Evolutionary conservation across 2,797 vertebrate species (phyloP), one percentile per base, ranked within the genome.

Genomic region (Chelidonichthys spinosus): DNA sequence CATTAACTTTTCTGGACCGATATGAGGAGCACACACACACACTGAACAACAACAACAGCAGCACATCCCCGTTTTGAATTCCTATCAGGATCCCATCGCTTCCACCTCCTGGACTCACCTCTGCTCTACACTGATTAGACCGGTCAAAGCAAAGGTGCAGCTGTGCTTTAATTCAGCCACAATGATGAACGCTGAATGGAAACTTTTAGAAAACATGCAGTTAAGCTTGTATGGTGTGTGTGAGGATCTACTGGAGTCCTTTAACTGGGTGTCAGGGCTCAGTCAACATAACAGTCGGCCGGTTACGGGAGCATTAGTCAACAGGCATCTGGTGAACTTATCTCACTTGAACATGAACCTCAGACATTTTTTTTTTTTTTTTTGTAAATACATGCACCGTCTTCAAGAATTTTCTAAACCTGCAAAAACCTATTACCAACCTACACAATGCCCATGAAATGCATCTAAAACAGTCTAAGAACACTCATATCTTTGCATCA

Each of bases 21-120:
- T 74, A 33, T 44, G 37, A 85, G 78, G 80, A 78, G 85, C 81
- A 84, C 54, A 77, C 36, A 18, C 40, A 84, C 54, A 77, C 36
- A 18, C 40, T 64, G 70, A 78, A 61, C 53, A 53, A 70, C 15
- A 72, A 70, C 62, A 68, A 25, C 25, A 25, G 58, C 66, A 54
- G 58, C 66, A 54, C 3, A 46, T 35, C 32, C 54, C 39, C 5
- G 49, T 59, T 67, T 15, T 32, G 44, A 50, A 58, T 39, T 58
- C 63, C 36, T 52, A 44, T 58, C 50, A n/a, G 36, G 32, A 58
- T 17, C 15, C 35, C n/a, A 8, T 73, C 32, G 13, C 66, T n/a
- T 73, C 37, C 32, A 32, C 37, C 4, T 35, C 3, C 33, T 39
- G 60, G 37, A 37, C 72, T 59, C 46, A 7, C 14, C 46, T 0